Conservation (phyloP, 35 echinoderm and acorn worm species). For the Stichopus chloronotus region DNA sequence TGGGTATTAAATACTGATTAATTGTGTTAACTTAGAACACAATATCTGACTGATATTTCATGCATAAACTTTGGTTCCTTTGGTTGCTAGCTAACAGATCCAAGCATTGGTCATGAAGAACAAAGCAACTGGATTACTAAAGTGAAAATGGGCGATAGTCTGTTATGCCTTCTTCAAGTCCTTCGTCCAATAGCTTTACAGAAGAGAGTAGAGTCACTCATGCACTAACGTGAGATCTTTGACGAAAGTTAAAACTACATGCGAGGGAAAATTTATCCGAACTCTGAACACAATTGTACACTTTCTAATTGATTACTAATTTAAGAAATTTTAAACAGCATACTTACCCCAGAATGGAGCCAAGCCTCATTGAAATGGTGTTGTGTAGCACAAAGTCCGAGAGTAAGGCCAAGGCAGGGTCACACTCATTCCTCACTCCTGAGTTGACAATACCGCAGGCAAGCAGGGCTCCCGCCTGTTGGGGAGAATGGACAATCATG, state of each 20-base stretch:
- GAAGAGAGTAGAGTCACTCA: too few species aligned
- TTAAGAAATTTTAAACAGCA: neutral
- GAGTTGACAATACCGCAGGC: conserved; percentile 99
- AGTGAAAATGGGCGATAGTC: too few species aligned
- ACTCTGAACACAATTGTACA: neutral
- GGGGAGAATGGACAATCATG: conserved; percentile 25
- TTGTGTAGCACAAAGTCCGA: conserved; percentile 93
- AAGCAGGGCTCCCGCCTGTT: conserved; percentile 88
- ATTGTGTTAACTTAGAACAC: neutral
- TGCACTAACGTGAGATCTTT: too few species aligned
- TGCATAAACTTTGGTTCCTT: neutral
- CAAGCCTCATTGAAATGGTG: conserved; percentile 92
- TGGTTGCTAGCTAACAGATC: too few species aligned
- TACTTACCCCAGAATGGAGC: conserved; percentile 92
- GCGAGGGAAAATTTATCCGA: too few species aligned
- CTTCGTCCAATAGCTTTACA: too few species aligned
- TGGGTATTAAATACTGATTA: neutral
- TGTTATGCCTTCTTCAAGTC: too few species aligned
- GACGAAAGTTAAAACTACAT: too few species aligned
- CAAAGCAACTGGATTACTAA: too few species aligned
- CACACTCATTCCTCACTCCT: conserved; percentile 94
- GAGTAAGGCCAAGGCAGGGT: conserved; percentile 84
- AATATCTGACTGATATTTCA: neutral
- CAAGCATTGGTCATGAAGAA: too few species aligned
- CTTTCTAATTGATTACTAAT: neutral